Evolutionary conservation across 1,140 invertebrate genomes (phyloP).

Genomic region (Drosophila bipectinata): DNA sequence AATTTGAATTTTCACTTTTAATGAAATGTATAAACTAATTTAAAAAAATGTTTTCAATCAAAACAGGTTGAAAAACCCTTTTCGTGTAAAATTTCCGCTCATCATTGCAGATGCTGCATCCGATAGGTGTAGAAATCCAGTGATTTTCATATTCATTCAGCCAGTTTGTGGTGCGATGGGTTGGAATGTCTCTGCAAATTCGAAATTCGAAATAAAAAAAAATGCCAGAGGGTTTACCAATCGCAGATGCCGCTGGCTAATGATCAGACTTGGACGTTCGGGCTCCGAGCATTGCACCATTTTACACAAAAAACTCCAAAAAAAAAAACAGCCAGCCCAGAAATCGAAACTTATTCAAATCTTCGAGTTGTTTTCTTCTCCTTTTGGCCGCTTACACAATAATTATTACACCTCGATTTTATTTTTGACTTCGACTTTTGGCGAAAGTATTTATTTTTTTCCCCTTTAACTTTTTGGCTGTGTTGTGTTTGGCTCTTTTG

Average conservation of each 20-base stretch:
- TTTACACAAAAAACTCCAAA: conserved; percentile 30
- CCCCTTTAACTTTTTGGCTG: conserved; percentile 8
- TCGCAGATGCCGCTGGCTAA: conserved; percentile 60
- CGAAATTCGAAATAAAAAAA: conserved; percentile 41
- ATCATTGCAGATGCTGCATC: conserved; percentile 48
- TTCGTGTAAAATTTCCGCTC: conserved; percentile 39
- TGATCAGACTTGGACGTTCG: conserved; percentile 40
- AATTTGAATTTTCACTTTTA: too few relatives aligned
- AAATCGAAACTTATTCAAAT: conserved; percentile 71
- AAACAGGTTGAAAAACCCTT: conserved; percentile 1
- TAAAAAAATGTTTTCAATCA: too few relatives aligned
- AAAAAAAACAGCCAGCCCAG: conserved; percentile 22
- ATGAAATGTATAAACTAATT: too few relatives aligned
- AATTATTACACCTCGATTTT: conserved; percentile 65
- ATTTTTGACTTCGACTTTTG: conserved; percentile 28
- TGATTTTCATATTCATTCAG: conserved; percentile 76
- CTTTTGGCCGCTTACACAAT: conserved; percentile 61
- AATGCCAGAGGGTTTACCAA: conserved; percentile 55
- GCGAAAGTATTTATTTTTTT: conserved; percentile 6
- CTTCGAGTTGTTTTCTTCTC: conserved; percentile 46
- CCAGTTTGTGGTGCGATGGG: conserved; percentile 8
- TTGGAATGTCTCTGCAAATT: conserved; percentile 58
- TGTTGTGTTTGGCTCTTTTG: conserved; percentile 46
- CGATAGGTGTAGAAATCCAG: conserved; percentile 65
- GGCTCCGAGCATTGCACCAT: conserved; percentile 61